phyloP scores from a whole-genome alignment of 2,113 vertebrate species.

The Pardalotus punctatus region DNA sequence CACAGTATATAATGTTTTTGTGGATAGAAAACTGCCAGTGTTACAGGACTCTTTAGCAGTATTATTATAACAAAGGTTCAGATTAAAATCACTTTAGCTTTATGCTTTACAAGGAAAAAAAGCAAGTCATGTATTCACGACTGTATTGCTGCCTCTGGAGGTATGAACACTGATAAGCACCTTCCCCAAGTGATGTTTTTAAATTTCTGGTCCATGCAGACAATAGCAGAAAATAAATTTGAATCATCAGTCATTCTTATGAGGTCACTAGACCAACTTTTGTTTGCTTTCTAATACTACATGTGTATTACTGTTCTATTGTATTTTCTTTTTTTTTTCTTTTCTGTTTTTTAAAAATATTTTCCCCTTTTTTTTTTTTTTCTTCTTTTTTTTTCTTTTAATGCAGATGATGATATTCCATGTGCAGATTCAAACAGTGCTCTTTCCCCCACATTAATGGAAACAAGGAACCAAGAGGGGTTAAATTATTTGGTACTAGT shows the following conservation, averaged over 20 bases:
- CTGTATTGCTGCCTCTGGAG: neutral
- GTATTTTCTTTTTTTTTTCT: neutral
- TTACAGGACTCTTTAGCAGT: neutral
- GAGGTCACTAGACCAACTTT: neutral
- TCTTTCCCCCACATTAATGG: constrained; percentile 30
- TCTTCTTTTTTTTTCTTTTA: neutral
- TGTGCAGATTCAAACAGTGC: constrained; percentile 7
- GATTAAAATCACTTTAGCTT: neutral
- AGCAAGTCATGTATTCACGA: neutral
- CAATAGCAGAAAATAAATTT: neutral
- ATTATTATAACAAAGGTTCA: neutral
- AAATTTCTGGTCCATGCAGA: neutral
- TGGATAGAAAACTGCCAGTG: neutral
- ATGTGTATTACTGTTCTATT: neutral
- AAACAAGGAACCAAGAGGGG: constrained; percentile 68
- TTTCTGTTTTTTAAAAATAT: neutral
- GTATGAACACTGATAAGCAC: neutral
- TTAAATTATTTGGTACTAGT: constrained; percentile 72
- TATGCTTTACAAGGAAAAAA: neutral
- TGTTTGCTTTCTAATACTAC: neutral
- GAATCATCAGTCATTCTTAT: neutral
- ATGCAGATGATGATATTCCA: constrained; percentile 11
- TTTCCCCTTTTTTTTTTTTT: neutral
- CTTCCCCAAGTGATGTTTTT: neutral
- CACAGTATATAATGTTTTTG: neutral